Evolutionary conservation across 2,113 vertebrate genomes (phyloP).

Genomic region (Indri indri): DNA sequence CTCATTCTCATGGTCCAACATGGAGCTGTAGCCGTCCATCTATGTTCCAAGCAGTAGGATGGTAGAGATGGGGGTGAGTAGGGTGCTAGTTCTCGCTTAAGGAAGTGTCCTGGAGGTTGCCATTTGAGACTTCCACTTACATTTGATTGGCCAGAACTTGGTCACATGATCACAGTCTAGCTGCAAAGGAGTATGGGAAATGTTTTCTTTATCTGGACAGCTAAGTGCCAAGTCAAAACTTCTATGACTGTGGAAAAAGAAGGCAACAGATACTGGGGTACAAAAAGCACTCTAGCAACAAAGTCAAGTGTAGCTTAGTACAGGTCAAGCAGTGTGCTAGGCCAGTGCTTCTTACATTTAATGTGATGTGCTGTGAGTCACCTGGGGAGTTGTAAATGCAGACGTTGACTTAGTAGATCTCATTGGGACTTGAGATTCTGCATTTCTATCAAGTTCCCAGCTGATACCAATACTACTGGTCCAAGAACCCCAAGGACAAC

Average conservation of each 20-base stretch:
- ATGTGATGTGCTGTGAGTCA: background rate
- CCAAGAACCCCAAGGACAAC: background rate
- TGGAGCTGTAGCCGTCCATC: background rate
- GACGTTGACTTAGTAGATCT: background rate
- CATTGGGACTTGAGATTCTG: background rate
- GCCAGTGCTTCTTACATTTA: background rate
- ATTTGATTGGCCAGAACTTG: slow-evolving; percentile 20
- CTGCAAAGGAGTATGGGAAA: slow-evolving; percentile 34
- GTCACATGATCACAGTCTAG: background rate
- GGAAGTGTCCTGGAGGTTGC: background rate
- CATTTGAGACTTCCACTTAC: background rate
- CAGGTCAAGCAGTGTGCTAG: background rate
- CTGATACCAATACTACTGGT: background rate
- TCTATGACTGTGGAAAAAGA: background rate
- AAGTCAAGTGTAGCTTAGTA: background rate
- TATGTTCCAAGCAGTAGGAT: background rate
- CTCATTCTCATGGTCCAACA: background rate
- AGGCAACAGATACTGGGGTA: background rate
- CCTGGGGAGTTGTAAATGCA: background rate
- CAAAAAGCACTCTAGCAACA: background rate
- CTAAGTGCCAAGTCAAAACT: background rate
- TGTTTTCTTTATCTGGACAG: background rate
- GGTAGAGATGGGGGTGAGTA: background rate
- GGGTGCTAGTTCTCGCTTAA: background rate
- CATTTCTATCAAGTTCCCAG: background rate